Evolutionary conservation across 1,140 invertebrate genomes (phyloP), one percentile per base, ranked within the genome.

Genomic region (Aphelinus atriplicis): DNA sequence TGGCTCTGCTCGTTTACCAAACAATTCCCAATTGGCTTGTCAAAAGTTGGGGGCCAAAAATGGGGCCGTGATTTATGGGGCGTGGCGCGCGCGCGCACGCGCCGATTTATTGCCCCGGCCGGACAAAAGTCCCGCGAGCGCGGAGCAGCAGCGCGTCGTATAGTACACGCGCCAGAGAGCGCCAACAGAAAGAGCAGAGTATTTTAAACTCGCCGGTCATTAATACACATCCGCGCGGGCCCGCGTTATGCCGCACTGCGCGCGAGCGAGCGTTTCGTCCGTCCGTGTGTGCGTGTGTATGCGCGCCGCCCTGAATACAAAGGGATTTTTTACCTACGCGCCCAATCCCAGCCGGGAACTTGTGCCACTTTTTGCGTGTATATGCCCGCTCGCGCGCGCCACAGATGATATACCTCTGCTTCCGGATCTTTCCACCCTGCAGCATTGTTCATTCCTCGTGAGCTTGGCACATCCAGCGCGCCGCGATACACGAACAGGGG

Each of bases 21-120:
- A 79, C 81, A 80, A 83, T 83, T 83, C 80, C 81, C 81, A 84
- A 81, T 81, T 80, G 82, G 73, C 80, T 80, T 82, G 82, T 84
- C 80, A 82, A 81, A 83, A 81, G 79, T 82, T 83, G 65, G 67
- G 65, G 67, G 79, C 71, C 81, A 80, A 82, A 84, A 84, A 82
- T 83, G 75, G 79, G 51, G 51, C 68, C 7, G 76, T 83, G 82
- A 84, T 82, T 84, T 84, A 81, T 81, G 63, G 79, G 71, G 74
- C 78, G 75, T 71, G 76, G 47, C 48, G 63, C 63, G 62, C 62
- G 73, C 3, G 66, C n/a, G 55, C 64, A 63, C 73, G 69, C 73
- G 75, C 71, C 77, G 77, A 81, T 81, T 81, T 81, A 81, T 81
- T 73, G 77, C 75, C 45, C 64, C 73, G 64, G 45, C 5, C 67